A percentile compares a stretch with the other conserved stretches of the same genome.
These are phyloP conservation scores for Baronia brevicornis DNA, from an alignment of 2,888 invertebrate species.

Conservation along the genomic window DNA sequence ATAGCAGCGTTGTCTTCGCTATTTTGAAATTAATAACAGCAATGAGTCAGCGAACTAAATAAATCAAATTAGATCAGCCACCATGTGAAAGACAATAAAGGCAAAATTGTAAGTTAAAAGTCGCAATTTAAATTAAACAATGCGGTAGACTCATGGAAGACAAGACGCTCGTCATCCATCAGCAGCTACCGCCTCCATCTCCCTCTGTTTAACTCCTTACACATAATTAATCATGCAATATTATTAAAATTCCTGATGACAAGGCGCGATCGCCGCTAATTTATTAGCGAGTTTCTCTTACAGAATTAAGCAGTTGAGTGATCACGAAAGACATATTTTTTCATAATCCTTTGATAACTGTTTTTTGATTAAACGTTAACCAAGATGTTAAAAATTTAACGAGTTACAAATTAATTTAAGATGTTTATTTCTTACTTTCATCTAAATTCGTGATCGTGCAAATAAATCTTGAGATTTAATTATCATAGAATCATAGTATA, in stretches of 20 bases:
- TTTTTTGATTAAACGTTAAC: too few species aligned
- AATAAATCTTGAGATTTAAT: too few species aligned
- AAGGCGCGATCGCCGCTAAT: constrained; percentile 54
- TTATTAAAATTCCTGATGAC: constrained; percentile 73
- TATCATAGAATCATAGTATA: too few species aligned
- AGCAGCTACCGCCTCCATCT: constrained; percentile 42
- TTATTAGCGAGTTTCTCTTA: constrained; percentile 21
- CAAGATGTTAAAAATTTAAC: too few species aligned
- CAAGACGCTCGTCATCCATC: constrained; percentile 64
- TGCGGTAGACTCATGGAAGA: constrained; percentile 41
- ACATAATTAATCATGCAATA: constrained; percentile 71
- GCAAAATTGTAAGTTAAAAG: constrained; percentile 62
- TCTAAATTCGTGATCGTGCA: too few species aligned
- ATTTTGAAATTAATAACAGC: constrained; percentile 63
- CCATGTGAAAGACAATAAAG: constrained; percentile 55
- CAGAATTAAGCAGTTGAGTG: constrained; percentile 29
- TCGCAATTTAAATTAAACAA: constrained; percentile 67
- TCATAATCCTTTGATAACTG: too few species aligned
- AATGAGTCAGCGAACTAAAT: constrained; percentile 58
- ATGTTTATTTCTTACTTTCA: too few species aligned
- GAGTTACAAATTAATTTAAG: too few species aligned
- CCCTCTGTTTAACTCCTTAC: constrained; percentile 41
- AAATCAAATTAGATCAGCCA: constrained; percentile 61
- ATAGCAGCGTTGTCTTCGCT: constrained; percentile 43
- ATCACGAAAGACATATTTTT: constrained; percentile 16